These are phyloP conservation scores for Pachypanchax playfairii DNA, from an alignment of 2,113 vertebrate genomes.

Conservation along the genomic window DNA sequence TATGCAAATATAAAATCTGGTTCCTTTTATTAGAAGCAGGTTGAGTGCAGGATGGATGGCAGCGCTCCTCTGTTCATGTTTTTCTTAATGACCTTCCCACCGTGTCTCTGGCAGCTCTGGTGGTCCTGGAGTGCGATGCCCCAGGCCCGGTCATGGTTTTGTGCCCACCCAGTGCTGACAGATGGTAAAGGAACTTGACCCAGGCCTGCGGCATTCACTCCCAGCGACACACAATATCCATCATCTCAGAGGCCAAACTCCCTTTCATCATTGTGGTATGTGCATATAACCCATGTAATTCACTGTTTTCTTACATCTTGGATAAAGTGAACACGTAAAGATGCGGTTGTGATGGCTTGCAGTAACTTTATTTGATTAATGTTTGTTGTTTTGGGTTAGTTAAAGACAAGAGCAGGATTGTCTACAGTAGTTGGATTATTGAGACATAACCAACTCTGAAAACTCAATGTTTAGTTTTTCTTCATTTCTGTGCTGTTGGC, in stretches of 20 bases:
- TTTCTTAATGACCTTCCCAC: slow-evolving; percentile 30
- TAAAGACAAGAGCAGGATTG: slow-evolving; percentile 1
- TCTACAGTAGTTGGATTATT: slow-evolving; percentile 20
- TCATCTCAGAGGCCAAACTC: slow-evolving; percentile 71
- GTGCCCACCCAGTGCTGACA: slow-evolving; percentile 67
- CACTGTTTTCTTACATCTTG: slow-evolving; percentile 51
- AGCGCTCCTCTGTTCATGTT: slow-evolving; percentile 17
- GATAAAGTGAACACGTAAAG: slow-evolving; percentile 36
- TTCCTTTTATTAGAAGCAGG: slow-evolving; percentile 1
- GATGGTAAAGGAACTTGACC: slow-evolving; percentile 66
- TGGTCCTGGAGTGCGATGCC: slow-evolving; percentile 33
- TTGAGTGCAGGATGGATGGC: slow-evolving; percentile 5
- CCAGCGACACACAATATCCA: slow-evolving; percentile 71
- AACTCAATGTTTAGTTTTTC: background rate
- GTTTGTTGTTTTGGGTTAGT: slow-evolving; percentile 1
- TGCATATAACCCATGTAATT: slow-evolving; percentile 30
- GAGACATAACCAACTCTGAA: slow-evolving; percentile 6
- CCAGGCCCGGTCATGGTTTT: slow-evolving; percentile 45
- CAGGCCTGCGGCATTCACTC: slow-evolving; percentile 49
- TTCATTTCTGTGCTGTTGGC: background rate
- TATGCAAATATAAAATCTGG: background rate
- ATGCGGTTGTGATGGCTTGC: background rate
- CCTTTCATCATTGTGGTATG: slow-evolving; percentile 63
- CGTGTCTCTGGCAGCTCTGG: slow-evolving; percentile 31
- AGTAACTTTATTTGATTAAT: slow-evolving; percentile 15